Conservation (phyloP, 2,797 vertebrate genomes). For the Valencia hispanica region DNA sequence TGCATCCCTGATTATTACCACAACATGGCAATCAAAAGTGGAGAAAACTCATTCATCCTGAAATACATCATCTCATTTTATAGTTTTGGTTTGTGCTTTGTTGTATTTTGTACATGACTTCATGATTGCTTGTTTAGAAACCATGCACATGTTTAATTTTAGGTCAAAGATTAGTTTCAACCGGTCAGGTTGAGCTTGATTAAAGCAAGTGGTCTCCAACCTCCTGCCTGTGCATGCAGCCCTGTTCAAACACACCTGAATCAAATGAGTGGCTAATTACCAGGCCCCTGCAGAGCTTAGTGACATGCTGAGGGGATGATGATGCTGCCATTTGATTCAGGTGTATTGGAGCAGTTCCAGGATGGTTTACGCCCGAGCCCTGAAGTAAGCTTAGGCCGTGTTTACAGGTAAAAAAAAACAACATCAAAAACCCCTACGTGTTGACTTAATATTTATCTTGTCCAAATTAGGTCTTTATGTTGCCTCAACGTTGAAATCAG, state of each 20-base stretch:
- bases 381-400: background rate
- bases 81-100: background rate
- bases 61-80: background rate
- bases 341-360: background rate
- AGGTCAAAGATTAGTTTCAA: background rate
- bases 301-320: no score
- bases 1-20: no score
- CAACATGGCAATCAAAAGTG: background rate
- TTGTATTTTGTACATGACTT: no score
- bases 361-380: background rate
- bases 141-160: background rate
- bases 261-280: background rate
- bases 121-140: background rate
- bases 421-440: no score
- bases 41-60: background rate
- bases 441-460: background rate
- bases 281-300: background rate
- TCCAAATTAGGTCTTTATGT: background rate
- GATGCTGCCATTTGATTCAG: background rate
- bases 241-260: background rate
- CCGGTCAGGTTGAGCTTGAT: no score
- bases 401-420: background rate
- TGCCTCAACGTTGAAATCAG: background rate
- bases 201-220: no score
- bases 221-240: background rate